phyloP scores from a whole-genome alignment of 2,888 invertebrate genomes.

The Campoplex capitator region DNA sequence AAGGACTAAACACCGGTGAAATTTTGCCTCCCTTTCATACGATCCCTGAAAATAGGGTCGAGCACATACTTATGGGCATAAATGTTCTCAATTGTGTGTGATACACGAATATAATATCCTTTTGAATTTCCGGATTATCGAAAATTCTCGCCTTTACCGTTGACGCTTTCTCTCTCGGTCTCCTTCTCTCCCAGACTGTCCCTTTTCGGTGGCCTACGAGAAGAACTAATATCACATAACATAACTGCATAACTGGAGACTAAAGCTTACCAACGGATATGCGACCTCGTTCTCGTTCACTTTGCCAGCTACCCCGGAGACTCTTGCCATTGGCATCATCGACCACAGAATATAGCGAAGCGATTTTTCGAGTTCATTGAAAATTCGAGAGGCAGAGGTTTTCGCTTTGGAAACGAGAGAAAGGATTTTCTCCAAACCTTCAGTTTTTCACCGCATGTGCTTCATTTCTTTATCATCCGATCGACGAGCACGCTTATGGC shows the following conservation, averaged over 20 bases:
- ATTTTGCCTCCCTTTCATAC: background rate
- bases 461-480: slow-evolving; percentile 27
- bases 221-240: slow-evolving; percentile 1
- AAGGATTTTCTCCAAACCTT: slow-evolving; percentile 30
- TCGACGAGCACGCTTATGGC: background rate
- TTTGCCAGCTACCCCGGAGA: slow-evolving; percentile 45
- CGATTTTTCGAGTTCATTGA: slow-evolving; percentile 66
- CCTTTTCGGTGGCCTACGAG: slow-evolving; percentile 6
- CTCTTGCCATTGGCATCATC: slow-evolving; percentile 25
- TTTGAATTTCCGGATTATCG: slow-evolving; percentile 44
- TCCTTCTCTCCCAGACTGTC: background rate
- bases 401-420: slow-evolving; percentile 41
- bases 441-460: slow-evolving; percentile 8
- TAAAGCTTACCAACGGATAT: slow-evolving; percentile 40
- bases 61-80: background rate
- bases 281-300: slow-evolving; percentile 63
- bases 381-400: slow-evolving; percentile 58
- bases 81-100: background rate
- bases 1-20: background rate
- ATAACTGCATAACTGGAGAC: slow-evolving; percentile 6
- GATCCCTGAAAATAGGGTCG: background rate
- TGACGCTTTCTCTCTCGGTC: slow-evolving; percentile 1
- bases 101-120: slow-evolving; percentile 46
- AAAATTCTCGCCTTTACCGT: slow-evolving; percentile 41
- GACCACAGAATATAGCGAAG: slow-evolving; percentile 46